Conservation (phyloP, 2,113 vertebrate species). For the Thryonomys swinderianus region DNA sequence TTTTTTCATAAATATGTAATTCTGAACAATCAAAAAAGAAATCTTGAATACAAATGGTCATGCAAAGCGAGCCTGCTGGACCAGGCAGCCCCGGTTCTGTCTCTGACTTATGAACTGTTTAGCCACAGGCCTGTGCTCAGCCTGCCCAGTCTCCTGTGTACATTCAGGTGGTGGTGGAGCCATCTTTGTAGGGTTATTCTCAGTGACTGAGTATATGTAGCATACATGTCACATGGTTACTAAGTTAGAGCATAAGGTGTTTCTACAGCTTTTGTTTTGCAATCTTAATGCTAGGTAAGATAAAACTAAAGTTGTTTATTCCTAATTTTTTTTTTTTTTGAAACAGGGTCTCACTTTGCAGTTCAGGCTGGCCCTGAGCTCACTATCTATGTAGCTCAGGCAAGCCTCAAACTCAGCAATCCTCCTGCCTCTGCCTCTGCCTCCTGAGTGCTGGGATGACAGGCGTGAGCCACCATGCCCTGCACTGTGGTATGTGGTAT, state of each 20-base stretch:
- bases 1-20: not conserved
- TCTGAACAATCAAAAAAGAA: not conserved
- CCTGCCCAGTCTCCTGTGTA: not conserved
- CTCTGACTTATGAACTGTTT: not conserved
- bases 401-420: too few relatives aligned
- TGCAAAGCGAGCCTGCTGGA: not conserved
- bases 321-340: too few relatives aligned
- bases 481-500: too few relatives aligned
- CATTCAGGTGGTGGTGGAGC: too few relatives aligned
- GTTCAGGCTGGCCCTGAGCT: too few relatives aligned
- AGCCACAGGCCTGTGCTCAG: fast-evolving
- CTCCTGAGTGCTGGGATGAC: too few relatives aligned
- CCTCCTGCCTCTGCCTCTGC: too few relatives aligned
- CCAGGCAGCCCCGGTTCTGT: not conserved
- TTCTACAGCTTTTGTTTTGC: not conserved
- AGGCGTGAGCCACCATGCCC: too few relatives aligned
- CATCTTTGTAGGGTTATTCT: not conserved
- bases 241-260: not conserved
- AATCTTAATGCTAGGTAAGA: not conserved
- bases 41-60: not conserved
- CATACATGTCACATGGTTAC: not conserved
- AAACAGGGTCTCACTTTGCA: too few relatives aligned
- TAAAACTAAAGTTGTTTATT: not conserved
- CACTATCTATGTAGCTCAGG: too few relatives aligned
- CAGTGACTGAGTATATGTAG: fast-evolving